Evolutionary conservation across 2,113 vertebrate genomes (phyloP), one percentile per base, ranked within the genome.

Genomic region (Grus americana): DNA sequence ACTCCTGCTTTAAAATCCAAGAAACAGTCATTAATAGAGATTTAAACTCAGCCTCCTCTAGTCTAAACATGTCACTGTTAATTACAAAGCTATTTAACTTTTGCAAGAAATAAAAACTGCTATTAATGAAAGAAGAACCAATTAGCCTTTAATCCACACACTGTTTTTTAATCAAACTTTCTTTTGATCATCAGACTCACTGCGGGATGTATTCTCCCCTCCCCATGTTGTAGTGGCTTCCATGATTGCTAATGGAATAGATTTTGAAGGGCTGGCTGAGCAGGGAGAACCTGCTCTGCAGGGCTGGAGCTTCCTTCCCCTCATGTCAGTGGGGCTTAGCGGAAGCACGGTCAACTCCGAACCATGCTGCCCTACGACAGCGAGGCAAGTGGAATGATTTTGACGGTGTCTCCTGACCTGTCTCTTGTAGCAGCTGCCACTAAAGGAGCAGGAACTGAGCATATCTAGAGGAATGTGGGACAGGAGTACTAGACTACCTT

Each of bases 61-160:
- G 93, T 65, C 44, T 95, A 92, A 93, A 91, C 91, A 89, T 96
- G 95, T 80, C 88, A 90, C 86, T 66, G 71, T 90, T 94, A 97
- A 97, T 93, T 94, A 96, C 91, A 96, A 92, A 95, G 92, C 94
- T 95, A 95, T 91, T 95, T 91, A 96, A 96, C 61, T 88, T 95
- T 79, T 91, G 81, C 81, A 86, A 85, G 96, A 96, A 97, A 97
- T 88, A 87, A 94, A 92, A 84, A 89, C 79, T 63, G 89, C 91
- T 92, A 92, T 93, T 93, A 93, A 97, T 87, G 92, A 97, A 95
- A 94, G 92, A 88, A 84, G 93, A 90, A 93, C 87, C 93, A 89
- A 96, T 94, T 95, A 93, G 95, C 89, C 62, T 65, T 87, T 85
- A 94, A 75, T 89, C 94, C 89, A 92, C 94, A 88, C 87, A 84